Evolutionary conservation across 2,888 invertebrate species (phyloP), one percentile per base, ranked within the genome.

Genomic region (Hydropsyche betteni): DNA sequence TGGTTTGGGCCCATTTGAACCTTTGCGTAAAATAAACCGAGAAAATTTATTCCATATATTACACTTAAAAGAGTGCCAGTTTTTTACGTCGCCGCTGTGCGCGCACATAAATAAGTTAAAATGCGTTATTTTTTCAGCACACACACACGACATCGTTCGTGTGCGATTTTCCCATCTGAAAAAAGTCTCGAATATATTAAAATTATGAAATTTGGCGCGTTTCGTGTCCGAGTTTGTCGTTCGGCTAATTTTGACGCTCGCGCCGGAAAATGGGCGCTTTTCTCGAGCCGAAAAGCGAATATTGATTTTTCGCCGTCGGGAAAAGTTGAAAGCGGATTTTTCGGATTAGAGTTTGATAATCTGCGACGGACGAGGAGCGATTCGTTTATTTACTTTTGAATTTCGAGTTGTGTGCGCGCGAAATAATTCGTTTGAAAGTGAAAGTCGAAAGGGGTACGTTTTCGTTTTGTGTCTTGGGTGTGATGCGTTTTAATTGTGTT

Each of bases 41-140:
- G 33, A 64, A 64, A 64, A 64, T 64, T 64, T 64, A 64, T 64
- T 64, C 64, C 64, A 64, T 64, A 64, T 64, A 64, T 64, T 64
- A 64, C 64, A 64, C 64, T 64, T 64, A 64, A 64, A 64, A 64
- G 64, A 64, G 64, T 64, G 64, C 36, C 64, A 64, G 64, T 64
- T 64, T 64, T 64, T 64, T 64, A 34, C n/a, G 61, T 34, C 64
- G 55, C 64, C 64, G 64, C 34, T 64, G 4, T 64, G 36, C 34
- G 64, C 36, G 33, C 34, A 64, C 64, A 64, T 64, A 64, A 64
- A 64, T 64, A 64, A 64, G 64, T 64, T 64, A 64, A 64, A 64
- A 64, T 64, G 64, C 64, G 36, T 64, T 64, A 64, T 64, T 64
- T 33, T 64, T 33, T 64, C 6, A 6, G 36, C 24, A 33, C 24